Evolutionary conservation across 2,113 vertebrate genomes (phyloP), one percentile per base, ranked within the genome.

Genomic region (Elephantulus edwardii): DNA sequence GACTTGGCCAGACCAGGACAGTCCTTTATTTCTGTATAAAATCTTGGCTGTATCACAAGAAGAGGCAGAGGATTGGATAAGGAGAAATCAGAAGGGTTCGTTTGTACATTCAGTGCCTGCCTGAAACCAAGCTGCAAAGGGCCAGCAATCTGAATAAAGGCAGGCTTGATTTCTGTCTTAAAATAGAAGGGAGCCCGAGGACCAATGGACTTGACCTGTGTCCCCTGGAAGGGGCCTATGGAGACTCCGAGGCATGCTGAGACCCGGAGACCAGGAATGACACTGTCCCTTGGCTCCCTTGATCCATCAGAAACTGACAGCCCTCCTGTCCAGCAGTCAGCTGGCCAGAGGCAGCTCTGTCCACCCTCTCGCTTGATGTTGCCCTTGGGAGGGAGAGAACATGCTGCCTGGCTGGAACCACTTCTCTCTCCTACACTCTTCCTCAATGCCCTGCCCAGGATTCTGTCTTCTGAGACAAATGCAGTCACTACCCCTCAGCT

Each of bases 171-270:
- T 81, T 87, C 50, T 68, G 52, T 88, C 94, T 82, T 83, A 82
- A 93, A 88, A 92, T 50, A 92, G 84, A 94, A 60, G 44, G 56
- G 62, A 8, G 79, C 79, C 76, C 85, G 8, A 2, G 74, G 91
- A 52, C 26, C 6, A 16, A 3, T 22, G 72, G 28, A 64, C 54
- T 33, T 20, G 62, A 52, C 60, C 78, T 74, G 48, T 16, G 42
- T 30, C 26, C 26, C 30, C 42, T 3, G 68, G 10, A 35, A 24
- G 30, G 42, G 64, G 76, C 81, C 79, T 90, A 79, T 70, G 50
- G 44, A 26, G 17, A 26, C 58, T 62, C 58, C 42, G 68, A 78
- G 50, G 35, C 44, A 0, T 13, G 4, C 0, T 28, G 44, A 44
- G 52, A 17, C 64, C 70, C 0, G 0, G 71, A 75, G 64, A 71